These are phyloP conservation scores for Melangyna quadrimaculata DNA, from an alignment of 2,888 invertebrate genomes.

Conservation along the genomic window DNA sequence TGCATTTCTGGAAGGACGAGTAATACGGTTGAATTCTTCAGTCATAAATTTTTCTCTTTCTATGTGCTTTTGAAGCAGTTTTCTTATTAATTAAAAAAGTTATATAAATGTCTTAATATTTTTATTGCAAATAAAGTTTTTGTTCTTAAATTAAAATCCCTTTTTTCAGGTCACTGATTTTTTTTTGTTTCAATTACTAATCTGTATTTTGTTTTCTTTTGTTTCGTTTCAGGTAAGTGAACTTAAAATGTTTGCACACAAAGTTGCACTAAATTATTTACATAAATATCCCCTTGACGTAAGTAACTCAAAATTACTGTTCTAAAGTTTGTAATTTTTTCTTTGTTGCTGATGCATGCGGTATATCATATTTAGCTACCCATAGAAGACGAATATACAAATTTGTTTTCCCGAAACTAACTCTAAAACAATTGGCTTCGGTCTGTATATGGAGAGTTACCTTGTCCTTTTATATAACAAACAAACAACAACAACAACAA, in stretches of 20 bases:
- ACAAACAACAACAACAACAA: background rate
- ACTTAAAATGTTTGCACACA: constrained; percentile 26
- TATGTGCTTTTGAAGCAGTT: too few relatives aligned
- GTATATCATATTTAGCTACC: background rate
- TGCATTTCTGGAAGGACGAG: too few relatives aligned
- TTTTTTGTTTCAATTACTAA: constrained; percentile 7
- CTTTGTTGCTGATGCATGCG: constrained; percentile 40
- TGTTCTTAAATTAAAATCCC: background rate
- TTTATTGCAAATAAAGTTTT: background rate
- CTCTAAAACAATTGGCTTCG: constrained; percentile 16
- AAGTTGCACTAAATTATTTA: constrained; percentile 5
- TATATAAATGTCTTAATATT: background rate
- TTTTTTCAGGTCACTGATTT: background rate
- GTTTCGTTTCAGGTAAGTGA: constrained; percentile 58
- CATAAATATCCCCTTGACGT: background rate
- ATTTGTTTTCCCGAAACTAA: constrained; percentile 18
- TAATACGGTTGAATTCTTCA: too few relatives aligned
- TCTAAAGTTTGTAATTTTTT: constrained; percentile 13
- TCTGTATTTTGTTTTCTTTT: constrained; percentile 10
- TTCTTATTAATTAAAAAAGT: too few relatives aligned
- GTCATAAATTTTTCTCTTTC: too few relatives aligned
- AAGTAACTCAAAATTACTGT: constrained; percentile 28
- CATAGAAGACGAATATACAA: background rate
- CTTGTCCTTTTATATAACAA: background rate
- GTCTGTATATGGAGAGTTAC: background rate